Evolutionary conservation across 2,113 vertebrate genomes (phyloP).

Genomic region (Pelecanoides urinatrix): DNA sequence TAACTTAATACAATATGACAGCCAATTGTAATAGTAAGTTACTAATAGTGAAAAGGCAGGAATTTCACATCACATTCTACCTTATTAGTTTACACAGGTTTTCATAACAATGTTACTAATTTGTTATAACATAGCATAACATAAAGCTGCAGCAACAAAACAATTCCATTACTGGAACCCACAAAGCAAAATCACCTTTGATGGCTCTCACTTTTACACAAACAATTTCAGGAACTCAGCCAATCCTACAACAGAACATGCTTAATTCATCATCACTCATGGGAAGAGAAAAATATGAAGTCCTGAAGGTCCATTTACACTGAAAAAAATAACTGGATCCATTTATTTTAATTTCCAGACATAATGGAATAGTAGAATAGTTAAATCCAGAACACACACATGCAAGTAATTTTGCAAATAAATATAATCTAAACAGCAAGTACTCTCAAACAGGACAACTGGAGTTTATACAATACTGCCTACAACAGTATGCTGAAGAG

Average conservation of each 20-base stretch:
- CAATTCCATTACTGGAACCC: neutral
- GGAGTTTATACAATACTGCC: neutral
- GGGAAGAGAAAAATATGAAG: neutral
- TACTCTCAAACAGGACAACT: neutral
- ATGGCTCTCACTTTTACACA: neutral
- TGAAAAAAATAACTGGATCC: neutral
- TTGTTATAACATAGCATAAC: neutral
- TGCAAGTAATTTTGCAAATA: neutral
- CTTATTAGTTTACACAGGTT: constrained; percentile 32
- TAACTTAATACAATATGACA: neutral
- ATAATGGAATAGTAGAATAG: neutral
- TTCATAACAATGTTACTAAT: constrained; percentile 26
- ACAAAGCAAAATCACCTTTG: neutral
- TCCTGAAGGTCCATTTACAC: neutral
- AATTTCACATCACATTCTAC: neutral
- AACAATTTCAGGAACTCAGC: neutral
- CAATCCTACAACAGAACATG: neutral
- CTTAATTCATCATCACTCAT: neutral
- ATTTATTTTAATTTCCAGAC: neutral
- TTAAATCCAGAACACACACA: neutral
- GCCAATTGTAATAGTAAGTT: neutral
- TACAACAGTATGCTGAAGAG: neutral
- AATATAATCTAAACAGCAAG: neutral
- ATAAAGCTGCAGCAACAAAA: neutral
- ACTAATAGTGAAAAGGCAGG: neutral